Conservation (phyloP, 2,888 invertebrate genomes). For the Pyrochroa serraticornis region DNA sequence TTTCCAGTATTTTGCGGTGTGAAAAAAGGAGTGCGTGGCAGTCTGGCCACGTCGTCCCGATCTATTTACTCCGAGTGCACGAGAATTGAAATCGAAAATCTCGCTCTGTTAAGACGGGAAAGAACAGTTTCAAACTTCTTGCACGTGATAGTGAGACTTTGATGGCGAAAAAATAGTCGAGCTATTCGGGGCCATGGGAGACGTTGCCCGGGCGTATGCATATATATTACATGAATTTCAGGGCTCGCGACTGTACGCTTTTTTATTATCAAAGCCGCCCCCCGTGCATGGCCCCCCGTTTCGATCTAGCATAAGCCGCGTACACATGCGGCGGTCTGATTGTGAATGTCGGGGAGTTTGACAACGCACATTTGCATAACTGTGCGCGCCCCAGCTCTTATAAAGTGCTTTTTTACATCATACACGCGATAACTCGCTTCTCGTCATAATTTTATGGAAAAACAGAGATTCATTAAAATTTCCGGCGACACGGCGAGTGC, state of each 20-base stretch:
- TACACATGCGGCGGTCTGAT: too few species aligned
- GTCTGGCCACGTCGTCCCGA: slow-evolving; percentile 47
- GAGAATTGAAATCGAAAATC: slow-evolving; percentile 53
- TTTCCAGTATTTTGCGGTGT: neutral
- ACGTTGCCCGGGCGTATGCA: slow-evolving; percentile 41
- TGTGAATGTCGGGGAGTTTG: neutral
- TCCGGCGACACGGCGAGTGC: neutral
- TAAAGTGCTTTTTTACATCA: neutral
- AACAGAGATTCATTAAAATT: slow-evolving; percentile 12
- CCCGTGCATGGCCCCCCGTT: too few species aligned
- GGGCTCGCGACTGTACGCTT: slow-evolving; percentile 3
- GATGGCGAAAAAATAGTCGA: slow-evolving; percentile 45
- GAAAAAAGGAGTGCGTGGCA: slow-evolving; percentile 19
- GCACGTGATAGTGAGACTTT: slow-evolving; percentile 38
- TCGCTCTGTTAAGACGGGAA: slow-evolving; percentile 35
- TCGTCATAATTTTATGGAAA: slow-evolving; percentile 7
- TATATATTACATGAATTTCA: slow-evolving; percentile 42
- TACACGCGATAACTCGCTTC: slow-evolving; percentile 5
- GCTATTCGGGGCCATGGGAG: slow-evolving; percentile 33
- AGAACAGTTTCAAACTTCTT: slow-evolving; percentile 39
- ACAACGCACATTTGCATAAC: slow-evolving; percentile 12
- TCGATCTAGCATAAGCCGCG: too few species aligned
- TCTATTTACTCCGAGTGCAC: slow-evolving; percentile 50
- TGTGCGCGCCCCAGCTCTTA: slow-evolving; percentile 1
- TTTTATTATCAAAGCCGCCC: slow-evolving; percentile 6